These are phyloP conservation scores for Ennomos erosarius DNA, from an alignment of 2,888 invertebrate species.

Conservation along the genomic window DNA sequence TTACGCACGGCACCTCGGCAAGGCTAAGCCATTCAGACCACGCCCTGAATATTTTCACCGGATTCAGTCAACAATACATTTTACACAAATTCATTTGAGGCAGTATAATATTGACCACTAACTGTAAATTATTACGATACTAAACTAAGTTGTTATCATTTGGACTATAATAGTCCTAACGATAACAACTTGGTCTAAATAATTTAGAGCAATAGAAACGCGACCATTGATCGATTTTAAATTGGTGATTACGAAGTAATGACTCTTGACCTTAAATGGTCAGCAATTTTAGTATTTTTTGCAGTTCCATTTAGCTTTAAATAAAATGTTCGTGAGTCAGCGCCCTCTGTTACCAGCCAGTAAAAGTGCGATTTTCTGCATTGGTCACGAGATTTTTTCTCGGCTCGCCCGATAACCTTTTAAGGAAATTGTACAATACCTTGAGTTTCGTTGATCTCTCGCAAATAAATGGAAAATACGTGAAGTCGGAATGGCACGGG, in stretches of 20 bases:
- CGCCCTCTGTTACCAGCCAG: constrained; percentile 18
- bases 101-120: constrained; percentile 6
- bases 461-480: constrained; percentile 40
- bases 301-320: constrained; percentile 8
- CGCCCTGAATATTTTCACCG: constrained; percentile 57
- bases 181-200: no score
- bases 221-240: background rate
- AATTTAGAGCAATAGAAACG: constrained; percentile 4
- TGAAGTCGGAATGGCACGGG: constrained; percentile 55
- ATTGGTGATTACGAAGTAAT: no score
- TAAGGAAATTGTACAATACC: constrained; percentile 32
- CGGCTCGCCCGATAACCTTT: constrained; percentile 33
- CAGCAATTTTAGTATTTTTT: no score
- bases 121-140: constrained; percentile 9
- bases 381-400: constrained; percentile 27
- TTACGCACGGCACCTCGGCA: constrained; percentile 50
- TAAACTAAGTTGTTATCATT: no score
- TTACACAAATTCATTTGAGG: constrained; percentile 24
- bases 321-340: constrained; percentile 8
- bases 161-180: no score
- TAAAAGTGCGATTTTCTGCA: constrained; percentile 25
- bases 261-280: no score
- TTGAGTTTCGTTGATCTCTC: constrained; percentile 19
- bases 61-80: constrained; percentile 35
- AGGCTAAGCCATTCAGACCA: constrained; percentile 44